Percentiles rank a stretch among this genome's conserved stretches.
Conservation (phyloP, 30 jellyfish, hydroid and myxozoan species). For the Turritopsis dohrnii region DNA sequence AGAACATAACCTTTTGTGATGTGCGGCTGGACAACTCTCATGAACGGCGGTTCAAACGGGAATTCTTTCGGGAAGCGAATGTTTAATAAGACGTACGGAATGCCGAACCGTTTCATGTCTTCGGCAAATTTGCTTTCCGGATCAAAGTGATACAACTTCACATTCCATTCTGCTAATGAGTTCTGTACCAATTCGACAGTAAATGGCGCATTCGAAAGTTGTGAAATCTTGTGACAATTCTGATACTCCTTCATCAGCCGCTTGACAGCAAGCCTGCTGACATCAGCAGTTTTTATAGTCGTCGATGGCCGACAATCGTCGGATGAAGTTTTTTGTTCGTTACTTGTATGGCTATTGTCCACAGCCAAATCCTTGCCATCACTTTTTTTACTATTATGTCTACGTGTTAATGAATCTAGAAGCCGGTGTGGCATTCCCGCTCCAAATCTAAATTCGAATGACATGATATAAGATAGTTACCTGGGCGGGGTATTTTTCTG, state of each 20-base stretch:
- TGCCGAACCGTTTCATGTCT: conserved; percentile 46
- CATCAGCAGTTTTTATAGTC: background rate
- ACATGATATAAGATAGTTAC: background rate
- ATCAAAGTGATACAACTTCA: conserved; percentile 45
- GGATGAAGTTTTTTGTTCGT: background rate
- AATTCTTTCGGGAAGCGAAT: conserved; percentile 68
- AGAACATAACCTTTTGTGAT: conserved; percentile 69
- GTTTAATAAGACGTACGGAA: conserved; percentile 41
- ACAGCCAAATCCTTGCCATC: background rate
- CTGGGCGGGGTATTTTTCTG: too few relatives aligned
- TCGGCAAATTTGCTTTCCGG: conserved; percentile 54
- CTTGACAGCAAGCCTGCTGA: conserved; percentile 9
- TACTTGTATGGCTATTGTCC: background rate
- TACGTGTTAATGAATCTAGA: background rate
- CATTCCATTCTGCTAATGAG: conserved; percentile 63
- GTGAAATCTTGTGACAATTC: conserved; percentile 32
- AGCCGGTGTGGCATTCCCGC: background rate
- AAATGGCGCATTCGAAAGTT: conserved; percentile 21
- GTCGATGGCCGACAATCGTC: background rate
- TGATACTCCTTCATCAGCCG: conserved; percentile 64
- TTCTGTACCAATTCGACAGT: conserved; percentile 67
- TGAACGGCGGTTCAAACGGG: conserved; percentile 82
- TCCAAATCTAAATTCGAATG: background rate
- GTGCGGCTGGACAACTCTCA: conserved; percentile 76
- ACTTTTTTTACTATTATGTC: background rate